These are phyloP conservation scores for Tenebrio molitor DNA, from an alignment of 1,140 invertebrate genomes.

Conservation along the genomic window DNA sequence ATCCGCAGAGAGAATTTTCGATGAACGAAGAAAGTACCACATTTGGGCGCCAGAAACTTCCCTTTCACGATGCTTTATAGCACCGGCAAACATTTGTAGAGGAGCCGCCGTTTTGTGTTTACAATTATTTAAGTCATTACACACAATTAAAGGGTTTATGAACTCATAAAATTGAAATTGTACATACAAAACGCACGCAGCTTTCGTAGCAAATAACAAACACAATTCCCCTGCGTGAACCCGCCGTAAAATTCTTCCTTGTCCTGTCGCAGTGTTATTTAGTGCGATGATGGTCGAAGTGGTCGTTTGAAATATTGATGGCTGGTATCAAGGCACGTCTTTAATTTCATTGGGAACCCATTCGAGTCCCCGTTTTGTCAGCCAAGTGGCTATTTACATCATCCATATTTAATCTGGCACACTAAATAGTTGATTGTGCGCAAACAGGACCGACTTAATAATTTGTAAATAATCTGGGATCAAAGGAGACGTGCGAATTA, in stretches of 20 bases:
- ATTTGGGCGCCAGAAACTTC: no score
- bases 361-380: neutral
- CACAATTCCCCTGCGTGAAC: neutral
- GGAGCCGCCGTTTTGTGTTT: slow-evolving; percentile 6
- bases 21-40: no score
- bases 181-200: slow-evolving; percentile 25
- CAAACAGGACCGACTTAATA: slow-evolving; percentile 15
- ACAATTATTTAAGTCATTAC: slow-evolving; percentile 28
- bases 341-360: slow-evolving; percentile 2
- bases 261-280: neutral
- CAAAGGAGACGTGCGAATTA: slow-evolving; percentile 8
- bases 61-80: neutral
- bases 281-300: neutral
- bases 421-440: slow-evolving; percentile 1
- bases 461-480: slow-evolving; percentile 28
- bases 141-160: slow-evolving; percentile 38
- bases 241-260: slow-evolving; percentile 3
- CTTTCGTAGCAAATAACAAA: slow-evolving; percentile 12
- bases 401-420: slow-evolving; percentile 7
- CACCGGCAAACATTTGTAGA: neutral
- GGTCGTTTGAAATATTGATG: neutral
- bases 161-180: slow-evolving; percentile 33
- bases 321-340: neutral
- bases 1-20: no score
- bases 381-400: neutral